Base-by-base conservation (phyloP, 2,888 invertebrate species). In the Cistogaster globosa region DNA sequence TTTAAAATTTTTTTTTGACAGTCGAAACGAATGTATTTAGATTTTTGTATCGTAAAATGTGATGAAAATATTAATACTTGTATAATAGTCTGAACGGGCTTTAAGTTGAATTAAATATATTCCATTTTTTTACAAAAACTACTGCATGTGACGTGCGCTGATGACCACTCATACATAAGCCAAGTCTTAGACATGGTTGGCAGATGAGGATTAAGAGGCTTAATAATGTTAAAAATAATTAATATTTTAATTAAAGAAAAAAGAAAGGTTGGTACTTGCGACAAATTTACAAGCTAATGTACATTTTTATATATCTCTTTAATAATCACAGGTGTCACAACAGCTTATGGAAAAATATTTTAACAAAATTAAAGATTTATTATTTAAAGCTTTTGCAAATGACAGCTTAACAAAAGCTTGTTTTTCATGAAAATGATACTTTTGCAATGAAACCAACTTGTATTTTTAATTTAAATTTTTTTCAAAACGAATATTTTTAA, bases 271-370 rank as follows among this genome's bases (percentile, higher is more conserved):
- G 65, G 48, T 26, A 67, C 36, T 20, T 60, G 26, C 51, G n/a
- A 62, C 20, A 4, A 12, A 12, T 12, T 12, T 12, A 42, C 42
- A 42, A 42, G 26, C 42, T 5, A 1, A 3, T 57, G 12, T 55
- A n/a, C 12, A 20, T 38, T 51, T 51, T 9, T 7, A 38, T 36
- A 69, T 38, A 58, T 63, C 12, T 42, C 42, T 36, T 18, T 74
- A 58, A 67, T 81, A 57, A 81, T 78, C 79, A 78, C 78, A 85
- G 82, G 82, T 82, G 85, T 85, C 85, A 85, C 65, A 85, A 85
- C 78, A 85, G 82, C 78, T 78, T 78, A 69, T 53, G 22, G 55
- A n/a, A 48, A 63, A 68, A 60, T 42, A 62, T 60, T 42, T 58
- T 7, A 55, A 20, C 20, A 51, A 58, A 14, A 32, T 60, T 32